Evolutionary conservation across 2,888 invertebrate genomes (phyloP).

Genomic region (Drosophila mayaguana): DNA sequence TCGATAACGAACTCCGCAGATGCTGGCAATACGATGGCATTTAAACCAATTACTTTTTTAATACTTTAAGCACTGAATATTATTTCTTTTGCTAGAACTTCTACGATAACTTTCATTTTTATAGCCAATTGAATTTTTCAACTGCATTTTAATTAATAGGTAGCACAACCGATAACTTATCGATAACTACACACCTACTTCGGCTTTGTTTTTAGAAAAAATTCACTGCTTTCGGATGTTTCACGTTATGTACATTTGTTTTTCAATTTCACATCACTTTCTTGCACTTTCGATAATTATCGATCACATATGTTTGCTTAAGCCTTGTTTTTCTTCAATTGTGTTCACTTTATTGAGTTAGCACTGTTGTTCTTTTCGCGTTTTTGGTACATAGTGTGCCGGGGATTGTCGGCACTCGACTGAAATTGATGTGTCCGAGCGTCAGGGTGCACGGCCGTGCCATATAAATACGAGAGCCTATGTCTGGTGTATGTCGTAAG

Average conservation of each 20-base stretch:
- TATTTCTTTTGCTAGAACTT: background rate
- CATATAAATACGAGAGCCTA: constrained; percentile 53
- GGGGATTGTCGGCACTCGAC: constrained; percentile 24
- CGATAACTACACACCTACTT: background rate
- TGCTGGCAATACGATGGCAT: background rate
- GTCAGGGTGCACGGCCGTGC: constrained; percentile 54
- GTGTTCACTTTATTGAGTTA: constrained; percentile 6
- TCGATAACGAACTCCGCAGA: background rate
- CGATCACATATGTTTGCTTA: background rate
- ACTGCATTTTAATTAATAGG: background rate
- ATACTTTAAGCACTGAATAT: background rate
- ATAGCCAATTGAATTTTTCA: background rate
- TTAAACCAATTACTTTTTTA: background rate
- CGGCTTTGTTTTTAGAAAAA: background rate
- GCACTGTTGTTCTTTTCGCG: constrained; percentile 7
- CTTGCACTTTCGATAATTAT: background rate
- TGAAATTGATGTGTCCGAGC: constrained; percentile 59
- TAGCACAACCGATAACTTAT: background rate
- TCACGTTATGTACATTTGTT: background rate
- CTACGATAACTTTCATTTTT: background rate
- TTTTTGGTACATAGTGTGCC: constrained; percentile 2
- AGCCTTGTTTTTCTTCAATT: background rate
- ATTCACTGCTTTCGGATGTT: background rate
- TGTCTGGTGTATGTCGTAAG: constrained; percentile 25
- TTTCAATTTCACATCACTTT: background rate